Base-by-base conservation (phyloP, 2,113 vertebrate genomes). In the Antechinus flavipes region DNA sequence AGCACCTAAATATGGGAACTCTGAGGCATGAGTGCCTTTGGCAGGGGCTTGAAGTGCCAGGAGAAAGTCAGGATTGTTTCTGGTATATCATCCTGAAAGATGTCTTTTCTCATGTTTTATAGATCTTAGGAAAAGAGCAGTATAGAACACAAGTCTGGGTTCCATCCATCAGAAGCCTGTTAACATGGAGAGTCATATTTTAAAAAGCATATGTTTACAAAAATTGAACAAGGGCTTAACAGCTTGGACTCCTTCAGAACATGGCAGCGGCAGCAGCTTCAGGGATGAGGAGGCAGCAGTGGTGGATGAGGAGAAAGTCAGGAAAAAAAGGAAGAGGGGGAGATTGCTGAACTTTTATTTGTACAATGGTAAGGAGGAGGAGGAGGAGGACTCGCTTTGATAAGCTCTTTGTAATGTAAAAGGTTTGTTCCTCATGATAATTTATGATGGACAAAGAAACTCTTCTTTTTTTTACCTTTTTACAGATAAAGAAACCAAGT, bases 111-210 rank as follows among this genome's bases (percentile, higher is more conserved):
- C 97, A 97, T 97, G 95, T 53, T 93, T 93, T 96, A 91, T 54
- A 95, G 92, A 96, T 95, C 94, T 61, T 90, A 89, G 95, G 96
- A 52, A 50, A 53, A 96, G 90, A 90, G 94, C 94, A 95, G 96
- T 95, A 95, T 76, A 58, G 91, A 97, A 96, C 94, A 94, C 52
- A 11, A 97, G 93, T 93, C 94, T 26, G 50, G 50, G 94, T 96
- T 95, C 61, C 96, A 97, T 97, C 96, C 94, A 96, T 96, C 96
- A 97, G 95, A 93, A 95, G 93, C 55, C 95, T 95, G 93, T 93
- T 95, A 96, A 94, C 55, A 56, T 91, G 91, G 95, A 98, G 97
- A 92, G 61, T 76, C 35, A 4, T 94, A 89, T 90, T 95, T 94
- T 96, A 84, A 89, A 68, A 95, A 96, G 97, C 61, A 96, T 97